Conservation (phyloP, 1,140 invertebrate genomes). For the Mactra quadrangularis region DNA sequence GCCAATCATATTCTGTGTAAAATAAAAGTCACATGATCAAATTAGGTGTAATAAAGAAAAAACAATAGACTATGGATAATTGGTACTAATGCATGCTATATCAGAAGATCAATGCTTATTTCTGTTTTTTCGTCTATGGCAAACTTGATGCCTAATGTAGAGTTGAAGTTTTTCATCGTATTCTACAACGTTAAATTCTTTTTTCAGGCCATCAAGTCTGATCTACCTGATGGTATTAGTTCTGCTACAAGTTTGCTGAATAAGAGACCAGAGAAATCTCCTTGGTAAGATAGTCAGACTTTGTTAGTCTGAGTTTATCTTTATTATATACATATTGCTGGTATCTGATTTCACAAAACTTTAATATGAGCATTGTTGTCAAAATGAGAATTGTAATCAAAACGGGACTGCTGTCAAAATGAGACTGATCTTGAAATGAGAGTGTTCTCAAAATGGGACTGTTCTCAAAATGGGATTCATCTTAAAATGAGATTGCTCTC, state of each 20-base stretch:
- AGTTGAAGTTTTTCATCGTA: neutral
- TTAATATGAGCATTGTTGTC: no score
- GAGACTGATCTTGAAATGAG: no score
- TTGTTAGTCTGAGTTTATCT: no score
- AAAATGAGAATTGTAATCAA: no score
- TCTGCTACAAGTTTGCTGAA: conserved; percentile 20
- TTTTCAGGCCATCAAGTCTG: conserved; percentile 52
- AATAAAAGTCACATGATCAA: conserved; percentile 53
- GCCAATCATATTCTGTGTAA: conserved; percentile 44
- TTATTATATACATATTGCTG: neutral
- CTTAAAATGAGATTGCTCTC: no score
- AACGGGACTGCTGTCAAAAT: no score
- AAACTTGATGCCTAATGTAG: conserved; percentile 3
- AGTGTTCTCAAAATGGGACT: no score
- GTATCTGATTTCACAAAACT: no score
- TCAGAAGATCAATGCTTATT: conserved; percentile 33
- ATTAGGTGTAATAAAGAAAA: conserved; percentile 45
- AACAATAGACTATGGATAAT: conserved; percentile 23
- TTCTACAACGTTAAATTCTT: conserved; percentile 38
- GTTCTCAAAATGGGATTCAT: no score
- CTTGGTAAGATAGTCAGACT: no score
- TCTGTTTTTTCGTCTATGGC: conserved; percentile 39
- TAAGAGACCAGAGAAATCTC: conserved; percentile 46
- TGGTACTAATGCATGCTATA: conserved; percentile 60
- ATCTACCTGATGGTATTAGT: conserved; percentile 22